These are phyloP conservation scores for Micromussa lordhowensis DNA, from an alignment of 92 coral and sea anemone species.

Conservation along the genomic window DNA sequence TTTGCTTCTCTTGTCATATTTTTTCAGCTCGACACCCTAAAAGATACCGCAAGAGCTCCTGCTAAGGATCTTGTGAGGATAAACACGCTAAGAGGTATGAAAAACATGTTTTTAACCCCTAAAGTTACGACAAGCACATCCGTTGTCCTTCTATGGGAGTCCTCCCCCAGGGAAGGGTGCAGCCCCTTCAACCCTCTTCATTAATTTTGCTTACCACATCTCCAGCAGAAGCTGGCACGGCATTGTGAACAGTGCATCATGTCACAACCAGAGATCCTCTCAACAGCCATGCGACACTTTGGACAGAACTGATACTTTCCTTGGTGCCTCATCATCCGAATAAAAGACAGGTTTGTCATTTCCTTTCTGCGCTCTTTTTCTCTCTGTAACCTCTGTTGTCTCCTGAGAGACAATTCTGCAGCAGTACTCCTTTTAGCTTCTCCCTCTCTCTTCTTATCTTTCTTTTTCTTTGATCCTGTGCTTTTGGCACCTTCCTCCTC, in stretches of 20 bases:
- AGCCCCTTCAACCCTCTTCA: background rate
- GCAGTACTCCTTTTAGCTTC: slow-evolving; percentile 7
- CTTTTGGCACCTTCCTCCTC: slow-evolving; percentile 22
- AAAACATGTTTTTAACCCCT: too few species aligned
- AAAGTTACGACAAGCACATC: too few species aligned
- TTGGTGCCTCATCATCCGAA: slow-evolving; percentile 65
- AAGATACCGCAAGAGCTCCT: too few species aligned
- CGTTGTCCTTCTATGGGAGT: too few species aligned
- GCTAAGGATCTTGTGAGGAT: too few species aligned
- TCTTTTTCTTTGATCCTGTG: slow-evolving; percentile 25
- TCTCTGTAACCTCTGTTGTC: background rate
- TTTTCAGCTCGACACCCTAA: too few species aligned
- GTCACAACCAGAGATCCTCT: slow-evolving; percentile 89
- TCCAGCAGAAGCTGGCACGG: slow-evolving; percentile 82
- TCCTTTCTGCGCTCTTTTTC: slow-evolving; percentile 37
- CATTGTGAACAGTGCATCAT: slow-evolving; percentile 96
- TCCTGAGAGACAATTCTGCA: background rate
- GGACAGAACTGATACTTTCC: slow-evolving; percentile 89
- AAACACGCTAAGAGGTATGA: too few species aligned
- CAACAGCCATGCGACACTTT: slow-evolving; percentile 81
- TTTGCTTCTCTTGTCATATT: too few species aligned
- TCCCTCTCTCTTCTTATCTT: slow-evolving; percentile 12
- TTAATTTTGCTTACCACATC: slow-evolving; percentile 86
- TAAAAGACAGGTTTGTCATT: slow-evolving; percentile 65
- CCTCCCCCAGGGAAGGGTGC: too few species aligned